Percentiles rank a stretch among this genome's conserved stretches.
phyloP scores from a whole-genome alignment of 2,888 invertebrate genomes.

The Lepetodrilus schrolli region DNA sequence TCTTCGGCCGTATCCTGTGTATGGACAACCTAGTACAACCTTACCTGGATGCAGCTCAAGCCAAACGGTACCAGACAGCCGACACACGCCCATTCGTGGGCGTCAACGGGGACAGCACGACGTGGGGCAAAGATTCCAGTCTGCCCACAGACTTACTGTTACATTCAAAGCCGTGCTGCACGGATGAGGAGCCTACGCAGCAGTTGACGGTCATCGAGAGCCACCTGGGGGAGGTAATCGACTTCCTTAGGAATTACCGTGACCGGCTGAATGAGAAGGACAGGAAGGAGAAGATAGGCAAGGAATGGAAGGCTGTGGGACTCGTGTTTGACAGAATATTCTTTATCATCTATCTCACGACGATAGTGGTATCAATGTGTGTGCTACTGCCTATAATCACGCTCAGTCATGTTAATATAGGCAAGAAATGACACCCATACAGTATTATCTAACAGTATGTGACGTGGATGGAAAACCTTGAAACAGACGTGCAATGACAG shows the following conservation, averaged over 20 bases:
- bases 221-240: slow-evolving; percentile 59
- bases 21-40: slow-evolving; percentile 68
- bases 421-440: not conserved
- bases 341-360: slow-evolving; percentile 69
- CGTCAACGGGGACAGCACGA: slow-evolving; percentile 38
- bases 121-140: slow-evolving; percentile 32
- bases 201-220: slow-evolving; percentile 59
- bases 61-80: slow-evolving; percentile 34
- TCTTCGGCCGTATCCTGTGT: slow-evolving; percentile 66
- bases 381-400: slow-evolving; percentile 63
- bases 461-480: too few species aligned
- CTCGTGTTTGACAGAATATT: slow-evolving; percentile 73
- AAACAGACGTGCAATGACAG: too few species aligned
- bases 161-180: slow-evolving; percentile 27
- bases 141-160: slow-evolving; percentile 37
- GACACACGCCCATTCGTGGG: slow-evolving; percentile 40
- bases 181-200: slow-evolving; percentile 40
- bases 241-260: slow-evolving; percentile 58
- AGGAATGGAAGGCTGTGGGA: slow-evolving; percentile 73
- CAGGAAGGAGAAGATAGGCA: slow-evolving; percentile 63
- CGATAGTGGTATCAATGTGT: slow-evolving; percentile 67
- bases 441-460: too few species aligned
- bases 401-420: slow-evolving; percentile 20
- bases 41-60: slow-evolving; percentile 52
- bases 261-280: slow-evolving; percentile 68